Evolutionary conservation across 2,888 invertebrate species (phyloP).

Genomic region (Amorpha juglandis): DNA sequence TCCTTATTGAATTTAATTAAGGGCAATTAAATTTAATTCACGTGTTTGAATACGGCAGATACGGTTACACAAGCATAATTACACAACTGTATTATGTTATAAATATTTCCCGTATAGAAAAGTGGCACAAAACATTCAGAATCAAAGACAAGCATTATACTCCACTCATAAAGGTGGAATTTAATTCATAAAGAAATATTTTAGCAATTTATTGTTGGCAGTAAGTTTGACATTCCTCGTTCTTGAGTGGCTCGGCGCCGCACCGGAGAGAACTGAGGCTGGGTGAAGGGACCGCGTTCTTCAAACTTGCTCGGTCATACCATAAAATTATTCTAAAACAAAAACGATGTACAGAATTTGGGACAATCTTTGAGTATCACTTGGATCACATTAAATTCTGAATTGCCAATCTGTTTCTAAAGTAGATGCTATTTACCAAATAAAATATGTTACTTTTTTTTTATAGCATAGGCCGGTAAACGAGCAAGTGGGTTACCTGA

Average conservation of each 20-base stretch:
- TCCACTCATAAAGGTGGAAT: neutral
- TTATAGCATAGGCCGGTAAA: too few species aligned
- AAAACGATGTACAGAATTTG: constrained; percentile 3
- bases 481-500: too few species aligned
- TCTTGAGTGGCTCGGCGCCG: constrained; percentile 5
- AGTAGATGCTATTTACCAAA: too few species aligned
- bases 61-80: too few species aligned
- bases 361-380: neutral
- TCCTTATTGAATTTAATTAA: too few species aligned
- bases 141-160: neutral
- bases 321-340: neutral
- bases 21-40: too few species aligned
- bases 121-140: neutral
- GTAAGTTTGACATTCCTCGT: constrained; percentile 21
- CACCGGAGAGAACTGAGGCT: neutral
- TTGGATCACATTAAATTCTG: too few species aligned
- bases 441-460: too few species aligned
- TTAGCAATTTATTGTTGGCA: constrained; percentile 14
- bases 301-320: constrained; percentile 8
- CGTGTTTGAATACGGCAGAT: too few species aligned
- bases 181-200: constrained; percentile 25
- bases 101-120: neutral
- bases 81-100: too few species aligned
- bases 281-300: neutral
- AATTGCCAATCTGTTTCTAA: too few species aligned